These are phyloP conservation scores for Lerista edwardsae DNA, from an alignment of 2,797 vertebrate genomes.

Conservation along the genomic window DNA sequence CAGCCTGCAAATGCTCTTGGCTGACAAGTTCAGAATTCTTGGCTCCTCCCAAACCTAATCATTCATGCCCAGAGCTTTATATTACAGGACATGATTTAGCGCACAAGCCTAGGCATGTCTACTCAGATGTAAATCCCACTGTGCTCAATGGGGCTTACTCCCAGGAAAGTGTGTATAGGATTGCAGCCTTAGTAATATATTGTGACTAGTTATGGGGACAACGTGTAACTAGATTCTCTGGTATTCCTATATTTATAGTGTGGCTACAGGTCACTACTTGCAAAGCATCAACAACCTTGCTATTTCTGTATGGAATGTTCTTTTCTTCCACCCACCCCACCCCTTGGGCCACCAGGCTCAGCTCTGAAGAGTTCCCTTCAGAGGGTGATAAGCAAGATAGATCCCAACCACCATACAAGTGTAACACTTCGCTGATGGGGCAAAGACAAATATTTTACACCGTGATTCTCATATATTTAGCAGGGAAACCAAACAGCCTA, in stretches of 20 bases:
- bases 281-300: conserved; percentile 13
- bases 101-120: too few relatives aligned
- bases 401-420: background rate
- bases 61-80: background rate
- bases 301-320: conserved; percentile 43
- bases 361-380: background rate
- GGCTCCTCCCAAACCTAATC: background rate
- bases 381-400: background rate
- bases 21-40: background rate
- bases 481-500: too few relatives aligned
- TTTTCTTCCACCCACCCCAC: background rate
- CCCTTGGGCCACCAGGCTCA: background rate
- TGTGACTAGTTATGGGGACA: conserved; percentile 15
- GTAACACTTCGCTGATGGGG: too few relatives aligned
- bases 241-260: conserved; percentile 37
- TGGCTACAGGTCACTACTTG: conserved; percentile 10
- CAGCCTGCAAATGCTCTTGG: background rate
- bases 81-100: background rate
- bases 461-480: too few relatives aligned
- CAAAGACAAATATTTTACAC: too few relatives aligned
- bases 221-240: conserved; percentile 25
- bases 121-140: too few relatives aligned
- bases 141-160: too few relatives aligned
- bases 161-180: too few relatives aligned
- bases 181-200: conserved; percentile 3